Evolutionary conservation across 2,113 vertebrate species (phyloP).

Genomic region (Megaleporinus macrocephalus): DNA sequence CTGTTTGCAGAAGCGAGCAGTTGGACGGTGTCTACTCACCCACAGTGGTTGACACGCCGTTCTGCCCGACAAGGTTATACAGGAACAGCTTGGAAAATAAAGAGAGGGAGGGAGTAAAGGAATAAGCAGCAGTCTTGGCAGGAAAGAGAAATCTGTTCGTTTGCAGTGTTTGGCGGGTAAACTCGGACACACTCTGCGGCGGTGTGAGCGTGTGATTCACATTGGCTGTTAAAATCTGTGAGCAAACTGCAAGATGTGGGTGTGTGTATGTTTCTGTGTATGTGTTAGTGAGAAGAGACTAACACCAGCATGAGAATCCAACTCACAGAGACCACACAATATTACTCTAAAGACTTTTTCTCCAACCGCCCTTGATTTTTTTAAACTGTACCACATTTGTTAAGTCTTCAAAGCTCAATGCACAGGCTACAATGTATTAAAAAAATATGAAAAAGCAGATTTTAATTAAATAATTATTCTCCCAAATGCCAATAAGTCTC

Average conservation of each 20-base stretch:
- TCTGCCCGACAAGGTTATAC: constrained; percentile 89
- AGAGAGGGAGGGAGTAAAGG: background rate
- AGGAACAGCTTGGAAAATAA: constrained; percentile 85
- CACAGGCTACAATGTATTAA: too few species aligned
- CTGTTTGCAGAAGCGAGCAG: background rate
- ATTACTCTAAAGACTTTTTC: background rate
- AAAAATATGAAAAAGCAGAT: too few species aligned
- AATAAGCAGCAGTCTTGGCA: background rate
- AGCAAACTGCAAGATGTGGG: constrained; percentile 53
- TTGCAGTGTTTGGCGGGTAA: constrained; percentile 28
- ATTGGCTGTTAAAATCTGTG: constrained; percentile 40
- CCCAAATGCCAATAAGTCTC: too few species aligned
- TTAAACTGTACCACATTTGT: too few species aligned
- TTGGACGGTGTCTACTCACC: constrained; percentile 71
- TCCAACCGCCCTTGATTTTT: background rate
- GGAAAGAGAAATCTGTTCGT: constrained; percentile 3
- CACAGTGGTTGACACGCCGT: constrained; percentile 80
- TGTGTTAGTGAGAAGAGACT: constrained; percentile 11
- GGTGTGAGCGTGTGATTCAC: constrained; percentile 25
- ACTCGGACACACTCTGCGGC: constrained; percentile 23
- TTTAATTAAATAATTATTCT: too few species aligned
- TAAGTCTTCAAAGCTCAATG: too few species aligned
- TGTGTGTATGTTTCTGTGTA: background rate
- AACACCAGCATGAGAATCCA: background rate
- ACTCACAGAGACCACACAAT: background rate